Base-by-base conservation (phyloP, 2,113 vertebrate genomes). In the Callochromis pleurospilus region DNA sequence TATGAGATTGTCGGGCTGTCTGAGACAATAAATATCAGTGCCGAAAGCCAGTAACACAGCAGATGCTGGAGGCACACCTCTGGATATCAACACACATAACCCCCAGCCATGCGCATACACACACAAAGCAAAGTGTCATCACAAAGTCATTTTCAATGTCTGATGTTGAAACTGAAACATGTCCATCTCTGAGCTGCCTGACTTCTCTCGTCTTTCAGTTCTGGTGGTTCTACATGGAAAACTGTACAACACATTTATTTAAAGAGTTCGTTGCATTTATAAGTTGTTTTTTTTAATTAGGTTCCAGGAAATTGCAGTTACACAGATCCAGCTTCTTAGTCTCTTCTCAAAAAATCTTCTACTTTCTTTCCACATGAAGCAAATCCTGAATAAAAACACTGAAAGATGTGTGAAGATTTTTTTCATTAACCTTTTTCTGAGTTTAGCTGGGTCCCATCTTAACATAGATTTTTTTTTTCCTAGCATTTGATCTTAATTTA, bases 1-100 rank as follows among this genome's bases (percentile, higher is more conserved):
- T 89, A 83, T 90, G 92, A 93, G 90, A 92, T 91, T 92, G 93
- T 90, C 83, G 26, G 73, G 84, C 90, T 94, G 94, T 94, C 95
- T 40, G 21, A 90, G 81, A 82, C 89, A 82, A 95, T 96, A 92
- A 93, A 88, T 88, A 83, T 94, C 94, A 93, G 65, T 3, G 58
- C 86, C 79, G 19, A 90, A 36, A 92, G 88, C 85, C 86, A 88
- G 86, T 49, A 89, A 88, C 88, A 89, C 88, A 93, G 88, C 87
- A 88, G 88, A 88, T 90, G 92, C 91, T 87, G 62, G 68, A 87
- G 93, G 88, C 91, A 26, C 45, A 62, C 79, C 85, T 70, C 86
- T 89, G 80, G 85, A 86, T 80, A 70, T 47, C 45, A 65, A 15
- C 84, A 70, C 62, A 40, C 36, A 70, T 40, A 40, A 36, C 17